phyloP scores from a whole-genome alignment of 2,113 vertebrate species.

The Recurvirostra avosetta region DNA sequence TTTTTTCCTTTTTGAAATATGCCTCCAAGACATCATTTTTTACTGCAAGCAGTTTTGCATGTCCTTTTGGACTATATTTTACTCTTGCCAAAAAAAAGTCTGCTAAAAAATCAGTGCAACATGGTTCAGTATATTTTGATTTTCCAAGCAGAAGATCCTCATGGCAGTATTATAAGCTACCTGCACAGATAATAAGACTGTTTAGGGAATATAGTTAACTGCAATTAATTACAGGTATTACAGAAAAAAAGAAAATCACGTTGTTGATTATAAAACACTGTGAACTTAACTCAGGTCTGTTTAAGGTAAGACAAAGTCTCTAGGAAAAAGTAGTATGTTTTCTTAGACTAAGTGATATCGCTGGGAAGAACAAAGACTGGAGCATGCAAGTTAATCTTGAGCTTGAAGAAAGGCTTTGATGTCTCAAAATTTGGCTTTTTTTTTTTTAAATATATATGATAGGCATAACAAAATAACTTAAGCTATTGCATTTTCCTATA shows the following conservation, averaged over 20 bases:
- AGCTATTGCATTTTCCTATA: background rate
- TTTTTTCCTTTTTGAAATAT: background rate
- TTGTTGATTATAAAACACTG: background rate
- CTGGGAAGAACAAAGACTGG: background rate
- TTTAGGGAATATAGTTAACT: background rate
- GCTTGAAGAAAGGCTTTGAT: background rate
- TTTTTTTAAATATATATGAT: background rate
- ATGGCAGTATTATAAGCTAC: background rate
- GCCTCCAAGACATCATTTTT: background rate
- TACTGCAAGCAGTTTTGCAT: constrained; percentile 1
- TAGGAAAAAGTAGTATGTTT: background rate
- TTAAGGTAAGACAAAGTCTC: background rate
- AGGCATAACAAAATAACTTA: background rate
- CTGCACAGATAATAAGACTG: background rate
- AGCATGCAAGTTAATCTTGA: background rate
- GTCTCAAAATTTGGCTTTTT: background rate
- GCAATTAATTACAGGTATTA: background rate
- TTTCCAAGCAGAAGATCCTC: background rate
- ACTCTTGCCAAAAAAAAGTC: background rate
- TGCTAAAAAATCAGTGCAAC: background rate
- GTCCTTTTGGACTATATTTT: background rate
- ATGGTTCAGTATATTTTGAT: background rate
- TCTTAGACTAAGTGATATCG: background rate
- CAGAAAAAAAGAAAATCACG: background rate
- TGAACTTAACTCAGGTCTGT: background rate